Evolutionary conservation across 1,140 invertebrate species (phyloP).

Genomic region (Hetaerina americana): DNA sequence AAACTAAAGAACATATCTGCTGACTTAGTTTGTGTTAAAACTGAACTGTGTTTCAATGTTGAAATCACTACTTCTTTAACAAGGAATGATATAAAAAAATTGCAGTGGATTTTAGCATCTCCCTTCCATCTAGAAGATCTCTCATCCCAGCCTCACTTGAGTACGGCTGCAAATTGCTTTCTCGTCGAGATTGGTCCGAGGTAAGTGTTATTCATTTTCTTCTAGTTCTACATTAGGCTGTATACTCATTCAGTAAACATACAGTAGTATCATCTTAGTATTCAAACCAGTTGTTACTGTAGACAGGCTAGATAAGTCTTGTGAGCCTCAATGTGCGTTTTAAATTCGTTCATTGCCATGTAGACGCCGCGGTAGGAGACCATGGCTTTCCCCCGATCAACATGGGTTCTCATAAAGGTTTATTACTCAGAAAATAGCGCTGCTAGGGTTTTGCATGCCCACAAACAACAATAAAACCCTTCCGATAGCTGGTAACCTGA

Average conservation of each 20-base stretch:
- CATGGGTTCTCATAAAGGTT: too few relatives aligned
- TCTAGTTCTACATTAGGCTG: not conserved
- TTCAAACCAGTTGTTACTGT: not conserved
- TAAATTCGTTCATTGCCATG: too few relatives aligned
- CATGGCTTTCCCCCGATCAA: too few relatives aligned
- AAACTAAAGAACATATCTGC: slow-evolving; percentile 17
- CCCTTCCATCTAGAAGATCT: slow-evolving; percentile 43
- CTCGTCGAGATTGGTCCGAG: slow-evolving; percentile 70
- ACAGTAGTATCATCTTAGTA: too few relatives aligned
- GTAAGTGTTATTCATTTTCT: slow-evolving; percentile 27
- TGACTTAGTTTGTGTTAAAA: slow-evolving; percentile 35
- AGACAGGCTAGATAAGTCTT: not conserved
- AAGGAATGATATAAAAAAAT: slow-evolving; percentile 37
- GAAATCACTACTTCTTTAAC: slow-evolving; percentile 40
- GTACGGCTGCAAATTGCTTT: slow-evolving; percentile 26
- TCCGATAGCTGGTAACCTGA: too few relatives aligned
- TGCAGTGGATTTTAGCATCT: slow-evolving; percentile 57
- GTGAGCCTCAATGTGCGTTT: not conserved
- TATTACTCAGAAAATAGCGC: too few relatives aligned
- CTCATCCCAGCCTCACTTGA: slow-evolving; percentile 28
- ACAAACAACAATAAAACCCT: too few relatives aligned
- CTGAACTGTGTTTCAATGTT: slow-evolving; percentile 71
- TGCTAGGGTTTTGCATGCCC: too few relatives aligned
- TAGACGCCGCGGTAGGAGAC: too few relatives aligned
- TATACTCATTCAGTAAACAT: too few relatives aligned